These are phyloP conservation scores for Tachuris rubrigastra DNA, from an alignment of 2,113 vertebrate genomes.

Conservation along the genomic window DNA sequence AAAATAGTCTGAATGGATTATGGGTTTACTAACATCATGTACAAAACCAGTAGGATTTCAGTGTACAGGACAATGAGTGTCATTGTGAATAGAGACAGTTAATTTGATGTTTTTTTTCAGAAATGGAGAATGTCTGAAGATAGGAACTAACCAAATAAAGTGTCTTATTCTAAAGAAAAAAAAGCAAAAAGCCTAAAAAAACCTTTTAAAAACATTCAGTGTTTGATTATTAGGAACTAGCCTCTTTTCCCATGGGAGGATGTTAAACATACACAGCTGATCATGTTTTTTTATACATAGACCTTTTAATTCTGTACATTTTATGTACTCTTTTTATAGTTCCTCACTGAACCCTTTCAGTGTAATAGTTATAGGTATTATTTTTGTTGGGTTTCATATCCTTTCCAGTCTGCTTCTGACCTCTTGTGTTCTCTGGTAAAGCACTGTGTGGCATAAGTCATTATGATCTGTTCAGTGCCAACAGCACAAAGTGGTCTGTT, in stretches of 20 bases:
- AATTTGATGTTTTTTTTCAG: neutral
- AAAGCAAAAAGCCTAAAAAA: neutral
- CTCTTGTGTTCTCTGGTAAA: neutral
- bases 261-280: neutral
- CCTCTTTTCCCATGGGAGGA: neutral
- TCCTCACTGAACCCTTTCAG: neutral
- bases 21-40: accelerated
- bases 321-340: neutral
- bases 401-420: neutral
- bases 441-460: neutral
- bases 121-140: neutral
- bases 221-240: neutral
- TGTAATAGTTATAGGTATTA: neutral
- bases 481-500: neutral
- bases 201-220: neutral
- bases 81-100: accelerated
- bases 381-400: neutral
- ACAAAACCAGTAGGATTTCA: neutral
- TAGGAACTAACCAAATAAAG: neutral
- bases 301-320: neutral
- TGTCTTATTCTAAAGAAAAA: neutral
- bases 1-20: neutral
- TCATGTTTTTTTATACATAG: neutral
- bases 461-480: neutral
- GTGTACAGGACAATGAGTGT: accelerated